A percentile compares a stretch with the other conserved stretches of the same genome.
Evolutionary conservation across 2,797 vertebrate species (phyloP).

Genomic region (Orestias chungarensis): DNA sequence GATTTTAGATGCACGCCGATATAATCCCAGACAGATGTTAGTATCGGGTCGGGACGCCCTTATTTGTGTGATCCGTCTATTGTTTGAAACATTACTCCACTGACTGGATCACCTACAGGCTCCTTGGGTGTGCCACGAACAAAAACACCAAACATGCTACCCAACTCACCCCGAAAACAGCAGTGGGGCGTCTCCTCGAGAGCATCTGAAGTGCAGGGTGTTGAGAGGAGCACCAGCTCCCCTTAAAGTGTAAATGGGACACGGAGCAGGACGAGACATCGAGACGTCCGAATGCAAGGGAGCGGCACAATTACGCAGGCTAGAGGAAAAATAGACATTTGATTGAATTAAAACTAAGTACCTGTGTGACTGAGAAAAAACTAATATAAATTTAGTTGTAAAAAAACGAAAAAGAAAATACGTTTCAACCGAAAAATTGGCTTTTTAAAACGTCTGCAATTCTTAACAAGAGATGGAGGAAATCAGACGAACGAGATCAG

Average conservation of each 20-base stretch:
- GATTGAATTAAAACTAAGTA: background rate
- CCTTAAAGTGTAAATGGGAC: slow-evolving; percentile 89
- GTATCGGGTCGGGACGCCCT: no score
- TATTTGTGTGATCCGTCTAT: no score
- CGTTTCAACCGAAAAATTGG: background rate
- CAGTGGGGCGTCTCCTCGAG: slow-evolving; percentile 66
- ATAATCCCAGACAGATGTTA: no score
- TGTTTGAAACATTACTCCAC: background rate
- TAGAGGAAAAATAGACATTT: slow-evolving; percentile 14
- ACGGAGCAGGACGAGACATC: slow-evolving; percentile 84
- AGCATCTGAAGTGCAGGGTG: slow-evolving; percentile 85
- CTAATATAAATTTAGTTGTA: no score
- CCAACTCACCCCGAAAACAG: slow-evolving; percentile 91
- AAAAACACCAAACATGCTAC: background rate
- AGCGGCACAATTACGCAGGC: background rate
- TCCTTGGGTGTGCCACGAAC: background rate
- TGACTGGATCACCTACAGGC: background rate
- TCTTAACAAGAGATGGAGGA: background rate
- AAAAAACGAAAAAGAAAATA: background rate
- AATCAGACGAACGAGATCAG: no score
- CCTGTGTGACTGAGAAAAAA: background rate
- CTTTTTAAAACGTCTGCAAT: background rate
- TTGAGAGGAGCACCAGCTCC: slow-evolving; percentile 86
- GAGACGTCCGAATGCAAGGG: background rate
- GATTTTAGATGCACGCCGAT: no score